Percentiles rank a stretch among this genome's conserved stretches.
These are phyloP conservation scores for silkworm (Bombyx mori) DNA, from an alignment of 1,140 invertebrate species.

Conservation along the genomic window ASM3026992v2 NC_085112.1:5879501-5880000, in stretches of 20 bases:
- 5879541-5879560: conserved; percentile 48
- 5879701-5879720: conserved; percentile 66
- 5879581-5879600: conserved; percentile 63
- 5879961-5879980: conserved; percentile 19
- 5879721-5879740: conserved; percentile 64
- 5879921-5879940: conserved; percentile 59
- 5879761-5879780: conserved; percentile 61
- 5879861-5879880: conserved; percentile 54
- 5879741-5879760: conserved; percentile 60
- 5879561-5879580: conserved; percentile 40
- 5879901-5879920: conserved; percentile 71
- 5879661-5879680: conserved; percentile 68
- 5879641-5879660: conserved; percentile 70
- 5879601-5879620: conserved; percentile 66
- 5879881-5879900: conserved; percentile 70
- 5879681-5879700: conserved; percentile 54
- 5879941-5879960: conserved; percentile 43
- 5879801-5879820: conserved; percentile 61
- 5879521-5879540: conserved; percentile 58
- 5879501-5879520: conserved; percentile 60
- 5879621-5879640: conserved; percentile 67
- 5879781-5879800: conserved; percentile 59
- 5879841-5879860: conserved; percentile 48
- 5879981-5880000: too few relatives aligned
- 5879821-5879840: conserved; percentile 52